Percentiles rank a stretch among this genome's conserved stretches.
These are phyloP conservation scores for Actenoides lindsayi DNA, from an alignment of 2,113 vertebrate genomes.

Conservation along the genomic window DNA sequence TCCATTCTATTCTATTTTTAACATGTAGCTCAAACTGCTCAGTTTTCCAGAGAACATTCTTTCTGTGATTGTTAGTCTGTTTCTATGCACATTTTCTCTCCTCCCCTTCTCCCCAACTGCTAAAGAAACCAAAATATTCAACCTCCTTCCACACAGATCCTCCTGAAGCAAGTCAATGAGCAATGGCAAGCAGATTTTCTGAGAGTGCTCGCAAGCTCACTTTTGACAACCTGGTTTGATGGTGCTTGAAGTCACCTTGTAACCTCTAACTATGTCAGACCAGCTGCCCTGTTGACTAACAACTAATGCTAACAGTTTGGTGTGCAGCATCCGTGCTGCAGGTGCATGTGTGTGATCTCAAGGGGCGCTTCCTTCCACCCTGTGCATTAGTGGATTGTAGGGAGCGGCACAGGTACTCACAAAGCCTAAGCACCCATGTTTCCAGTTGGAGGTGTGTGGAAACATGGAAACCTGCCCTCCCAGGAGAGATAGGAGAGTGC, in stretches of 20 bases:
- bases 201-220: accelerated
- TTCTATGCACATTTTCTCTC: background rate
- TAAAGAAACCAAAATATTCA: background rate
- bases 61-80: background rate
- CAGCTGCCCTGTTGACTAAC: background rate
- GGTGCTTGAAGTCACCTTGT: background rate
- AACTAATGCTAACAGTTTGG: background rate
- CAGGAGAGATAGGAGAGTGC: background rate
- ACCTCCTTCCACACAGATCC: background rate
- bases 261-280: background rate
- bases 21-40: background rate
- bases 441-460: background rate
- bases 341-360: accelerated
- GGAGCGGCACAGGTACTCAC: background rate
- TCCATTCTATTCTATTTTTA: background rate
- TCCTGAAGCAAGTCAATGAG: background rate
- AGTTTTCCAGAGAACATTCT: background rate
- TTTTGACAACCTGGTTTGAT: accelerated
- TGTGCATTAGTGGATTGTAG: background rate
- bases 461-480: background rate
- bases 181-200: background rate
- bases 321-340: background rate
- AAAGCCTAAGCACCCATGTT: background rate
- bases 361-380: too few relatives aligned
- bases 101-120: background rate